Conservation (phyloP, 2,888 invertebrate species). For the Agonopterix heracliana region DNA sequence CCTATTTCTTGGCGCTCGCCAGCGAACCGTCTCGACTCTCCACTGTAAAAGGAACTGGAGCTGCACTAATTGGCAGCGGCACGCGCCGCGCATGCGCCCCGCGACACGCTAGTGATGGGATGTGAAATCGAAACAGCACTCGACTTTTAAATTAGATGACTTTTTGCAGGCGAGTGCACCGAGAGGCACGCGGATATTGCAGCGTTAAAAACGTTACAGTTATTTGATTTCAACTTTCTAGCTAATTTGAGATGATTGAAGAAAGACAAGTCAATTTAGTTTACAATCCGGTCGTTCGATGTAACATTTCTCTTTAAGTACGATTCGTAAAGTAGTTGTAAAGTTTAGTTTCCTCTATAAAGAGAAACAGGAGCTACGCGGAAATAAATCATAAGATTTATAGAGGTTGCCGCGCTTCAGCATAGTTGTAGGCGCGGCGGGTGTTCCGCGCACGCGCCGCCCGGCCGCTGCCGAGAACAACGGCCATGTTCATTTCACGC, state of each 20-base stretch:
- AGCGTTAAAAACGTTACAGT: slow-evolving; percentile 37
- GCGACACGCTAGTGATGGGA: slow-evolving; percentile 61
- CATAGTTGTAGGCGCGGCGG: slow-evolving; percentile 2
- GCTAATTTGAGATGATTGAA: not conserved
- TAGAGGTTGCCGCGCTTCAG: slow-evolving; percentile 29
- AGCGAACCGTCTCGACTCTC: slow-evolving; percentile 64
- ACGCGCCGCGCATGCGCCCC: slow-evolving; percentile 45
- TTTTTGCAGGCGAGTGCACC: slow-evolving; percentile 53
- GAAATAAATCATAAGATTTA: slow-evolving; percentile 60
- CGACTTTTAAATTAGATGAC: slow-evolving; percentile 57
- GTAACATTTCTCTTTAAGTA: slow-evolving; percentile 40
- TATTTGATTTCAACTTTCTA: slow-evolving; percentile 32
- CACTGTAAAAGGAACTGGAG: slow-evolving; percentile 68
- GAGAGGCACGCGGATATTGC: slow-evolving; percentile 44
- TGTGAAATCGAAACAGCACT: slow-evolving; percentile 63
- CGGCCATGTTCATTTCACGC: slow-evolving; percentile 53
- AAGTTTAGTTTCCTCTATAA: slow-evolving; percentile 48
- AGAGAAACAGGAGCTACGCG: slow-evolving; percentile 52
- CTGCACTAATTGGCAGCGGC: slow-evolving; percentile 73
- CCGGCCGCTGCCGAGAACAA: slow-evolving; percentile 15
- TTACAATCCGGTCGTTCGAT: slow-evolving; percentile 15
- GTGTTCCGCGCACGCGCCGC: slow-evolving; percentile 28
- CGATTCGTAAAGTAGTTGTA: slow-evolving; percentile 30
- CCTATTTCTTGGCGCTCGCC: slow-evolving; percentile 33
- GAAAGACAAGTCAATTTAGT: slow-evolving; percentile 2